Percentiles rank a stretch among this genome's conserved stretches.
These are phyloP conservation scores for Noctua fimbriata DNA, from an alignment of 2,888 invertebrate genomes.

Conservation along the genomic window DNA sequence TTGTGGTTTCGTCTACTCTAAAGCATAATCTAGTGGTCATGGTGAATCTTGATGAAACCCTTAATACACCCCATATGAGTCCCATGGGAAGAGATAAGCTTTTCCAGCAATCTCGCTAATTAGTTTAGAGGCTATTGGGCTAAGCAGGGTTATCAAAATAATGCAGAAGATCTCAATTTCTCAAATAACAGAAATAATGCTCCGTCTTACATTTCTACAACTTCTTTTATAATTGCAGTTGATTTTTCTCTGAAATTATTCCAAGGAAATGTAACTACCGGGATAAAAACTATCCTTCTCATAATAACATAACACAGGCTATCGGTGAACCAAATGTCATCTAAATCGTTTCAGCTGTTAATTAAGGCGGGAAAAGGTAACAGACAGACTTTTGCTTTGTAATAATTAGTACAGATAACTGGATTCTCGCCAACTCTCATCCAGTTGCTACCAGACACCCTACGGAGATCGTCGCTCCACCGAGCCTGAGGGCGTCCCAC, in stretches of 20 bases:
- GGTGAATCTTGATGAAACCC: neutral
- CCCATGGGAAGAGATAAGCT: neutral
- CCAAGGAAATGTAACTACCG: neutral
- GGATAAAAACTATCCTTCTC: neutral
- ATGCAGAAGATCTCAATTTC: neutral
- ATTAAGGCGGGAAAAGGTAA: neutral
- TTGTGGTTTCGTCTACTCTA: neutral
- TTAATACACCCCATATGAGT: neutral
- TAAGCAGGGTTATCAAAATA: neutral
- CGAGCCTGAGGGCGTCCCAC: too few relatives aligned
- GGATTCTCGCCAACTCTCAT: too few relatives aligned
- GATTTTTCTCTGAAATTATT: neutral
- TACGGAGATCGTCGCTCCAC: too few relatives aligned
- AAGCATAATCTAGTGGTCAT: neutral
- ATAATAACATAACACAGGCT: neutral
- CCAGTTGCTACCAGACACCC: too few relatives aligned
- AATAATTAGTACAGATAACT: too few relatives aligned
- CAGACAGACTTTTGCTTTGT: too few relatives aligned
- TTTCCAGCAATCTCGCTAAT: slow-evolving; percentile 1
- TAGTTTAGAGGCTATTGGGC: neutral
- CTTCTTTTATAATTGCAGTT: neutral
- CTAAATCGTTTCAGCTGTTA: neutral
- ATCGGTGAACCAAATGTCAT: neutral
- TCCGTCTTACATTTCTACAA: neutral
- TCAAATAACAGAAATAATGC: neutral